phyloP scores from a whole-genome alignment of 1,140 invertebrate genomes.

The Drosophila athabasca region DNA sequence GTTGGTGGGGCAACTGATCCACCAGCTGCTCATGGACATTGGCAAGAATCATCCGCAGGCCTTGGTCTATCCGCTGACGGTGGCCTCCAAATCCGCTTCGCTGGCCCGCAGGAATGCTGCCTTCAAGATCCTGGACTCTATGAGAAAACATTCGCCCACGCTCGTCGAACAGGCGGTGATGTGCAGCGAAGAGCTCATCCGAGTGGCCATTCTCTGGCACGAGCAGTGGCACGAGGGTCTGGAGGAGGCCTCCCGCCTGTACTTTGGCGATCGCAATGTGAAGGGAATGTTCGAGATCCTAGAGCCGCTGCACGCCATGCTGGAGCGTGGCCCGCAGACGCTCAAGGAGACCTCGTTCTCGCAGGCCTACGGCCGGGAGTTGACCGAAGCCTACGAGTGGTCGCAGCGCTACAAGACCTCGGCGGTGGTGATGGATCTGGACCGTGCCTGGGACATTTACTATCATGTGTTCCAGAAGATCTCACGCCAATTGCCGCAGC shows the following conservation, averaged over 20 bases:
- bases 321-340: conserved; percentile 97
- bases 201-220: conserved; percentile 99
- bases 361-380: conserved; percentile 96
- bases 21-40: conserved; percentile 97
- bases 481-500: conserved; percentile 95
- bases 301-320: conserved; percentile 96
- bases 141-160: conserved; percentile 96
- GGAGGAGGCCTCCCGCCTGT: conserved; percentile 98
- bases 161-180: conserved; percentile 97
- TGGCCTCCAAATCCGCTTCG: conserved; percentile 97
- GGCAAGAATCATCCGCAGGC: conserved; percentile 96
- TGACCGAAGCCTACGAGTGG: conserved; percentile 97
- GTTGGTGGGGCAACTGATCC: conserved; percentile 94
- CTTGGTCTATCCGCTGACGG: conserved; percentile 98
- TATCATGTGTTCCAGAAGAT: conserved; percentile 99
- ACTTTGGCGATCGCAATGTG: conserved; percentile 97
- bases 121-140: conserved; percentile 96
- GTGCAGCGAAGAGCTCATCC: conserved; percentile 98
- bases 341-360: conserved; percentile 98
- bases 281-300: conserved; percentile 98
- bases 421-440: conserved; percentile 94
- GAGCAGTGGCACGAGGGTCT: conserved; percentile 99
- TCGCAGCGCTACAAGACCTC: conserved; percentile 94
- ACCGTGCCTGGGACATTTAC: conserved; percentile 99
- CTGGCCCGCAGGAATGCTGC: conserved; percentile 94